Base-by-base conservation (phyloP, 2,888 invertebrate genomes). In the Drosophila phalerata region DNA sequence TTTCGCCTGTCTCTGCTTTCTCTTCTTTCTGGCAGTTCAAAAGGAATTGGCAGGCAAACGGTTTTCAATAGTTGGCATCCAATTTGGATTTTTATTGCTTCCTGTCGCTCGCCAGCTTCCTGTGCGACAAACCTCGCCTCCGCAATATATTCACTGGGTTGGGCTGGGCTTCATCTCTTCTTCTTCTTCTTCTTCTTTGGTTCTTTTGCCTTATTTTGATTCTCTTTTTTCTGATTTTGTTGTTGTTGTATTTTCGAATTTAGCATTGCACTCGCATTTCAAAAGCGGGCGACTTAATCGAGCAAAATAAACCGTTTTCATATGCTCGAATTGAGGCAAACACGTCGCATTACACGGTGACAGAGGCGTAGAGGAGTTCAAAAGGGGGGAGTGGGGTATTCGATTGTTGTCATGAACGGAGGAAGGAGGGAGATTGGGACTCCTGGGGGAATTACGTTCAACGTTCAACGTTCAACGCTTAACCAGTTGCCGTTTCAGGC, bases 271-370 rank as follows among this genome's bases (percentile, higher is more conserved):
- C 51, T 84, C 84, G 75, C 78, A 77, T 77, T 88, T 79, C 83
- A 83, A 82, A 84, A 90, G 79, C 76, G 62, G 58, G 81, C 80
- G 80, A 90, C 87, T 91, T 91, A 91, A 91, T 91, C 91, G 91
- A 91, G 91, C 91, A 91, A 91, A 90, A 91, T 91, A 91, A 91
- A 91, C 88, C 91, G 81, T 90, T 91, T 85, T 85, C 79, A 84
- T 86, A 82, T 85, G 88, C 91, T 87, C 77, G 90, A 90, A 82
- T 90, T 85, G 83, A 83, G 83, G 83, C 87, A 79, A 88, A 90
- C 85, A 79, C 87, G 74, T 83, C 79, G 87, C 80, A 87, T 88
- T 87, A 87, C 89, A 87, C 68, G 79, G 52, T 49, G 62, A 69
- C 64, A 52, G 45, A 48, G 22, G 32, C n/a, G 34, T 15, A 10